Base-by-base conservation (phyloP, 92 coral and sea anemone genomes). In the Siderastrea radians region DNA sequence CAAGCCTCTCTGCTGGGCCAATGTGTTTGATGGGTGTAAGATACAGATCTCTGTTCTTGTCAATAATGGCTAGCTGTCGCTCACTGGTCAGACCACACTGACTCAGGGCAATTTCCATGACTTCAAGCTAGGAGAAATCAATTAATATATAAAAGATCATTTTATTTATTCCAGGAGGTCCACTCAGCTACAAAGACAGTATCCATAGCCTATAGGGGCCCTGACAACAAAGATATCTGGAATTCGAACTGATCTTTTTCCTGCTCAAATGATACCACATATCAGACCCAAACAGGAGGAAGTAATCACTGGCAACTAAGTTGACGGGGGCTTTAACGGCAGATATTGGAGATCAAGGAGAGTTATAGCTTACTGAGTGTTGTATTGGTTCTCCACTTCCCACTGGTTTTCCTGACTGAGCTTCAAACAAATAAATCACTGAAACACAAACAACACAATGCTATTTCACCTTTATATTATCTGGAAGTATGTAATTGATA, bases 321-420 rank as follows among this genome's bases (percentile, higher is more conserved):
- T 1, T 13, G 11, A 14, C 1, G 0, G 54, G 3, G 38, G 47
- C 19, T 16, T 67, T 43, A 13, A 38, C 8, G 13, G 14, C 43
- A 1, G 8, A 6, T 12, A 19, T 58, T 2, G 14, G 7, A 16
- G 11, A 16, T 8, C 2, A 6, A 15, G 15, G 10, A 48, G 2
- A 9, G 14, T 14, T 7, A 45, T 0, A 17, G 66, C 94, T 69
- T 82, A 98, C 99, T 77, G 95, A 75, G 76, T 98, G 99, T 48
- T 92, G 91, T 8, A 98, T 85, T 15, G 98, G 99, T 61, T 98
- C 93, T 54, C 99, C 98, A 84, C 95, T 95, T 6, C 99, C 99
- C 53, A 94, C 91, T 67, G 96, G 95, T 75, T 92, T 98, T 15
- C 99, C 99, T 58, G 96, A 74, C 68, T 91, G 95, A 57, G 99